phyloP scores from a whole-genome alignment of 2,888 invertebrate genomes.

The Brachyopa scutellaris region DNA sequence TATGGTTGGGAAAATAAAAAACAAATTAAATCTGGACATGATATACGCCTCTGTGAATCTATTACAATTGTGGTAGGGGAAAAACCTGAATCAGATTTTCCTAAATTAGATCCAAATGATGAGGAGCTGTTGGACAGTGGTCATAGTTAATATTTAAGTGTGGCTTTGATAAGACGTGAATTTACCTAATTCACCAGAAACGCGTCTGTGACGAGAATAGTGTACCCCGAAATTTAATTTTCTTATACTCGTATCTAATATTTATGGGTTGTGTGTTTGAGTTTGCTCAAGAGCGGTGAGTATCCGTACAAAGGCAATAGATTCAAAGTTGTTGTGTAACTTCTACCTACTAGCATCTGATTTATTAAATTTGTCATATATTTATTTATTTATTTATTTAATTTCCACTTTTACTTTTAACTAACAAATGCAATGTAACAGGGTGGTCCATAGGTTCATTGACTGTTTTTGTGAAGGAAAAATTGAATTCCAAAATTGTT shows the following conservation, averaged over 20 bases:
- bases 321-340: neutral
- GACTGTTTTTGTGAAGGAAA: no score
- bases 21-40: neutral
- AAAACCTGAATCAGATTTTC: neutral
- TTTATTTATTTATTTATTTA: neutral
- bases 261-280: no score
- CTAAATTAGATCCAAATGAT: conserved; percentile 10
- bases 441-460: no score
- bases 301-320: neutral
- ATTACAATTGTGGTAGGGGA: neutral
- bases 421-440: no score
- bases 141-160: conserved; percentile 23
- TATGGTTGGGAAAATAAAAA: neutral
- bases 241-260: no score
- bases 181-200: neutral
- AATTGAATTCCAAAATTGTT: no score
- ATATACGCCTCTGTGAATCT: neutral
- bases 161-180: conserved; percentile 19
- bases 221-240: no score
- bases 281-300: no score
- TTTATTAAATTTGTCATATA: neutral
- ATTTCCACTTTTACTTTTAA: neutral
- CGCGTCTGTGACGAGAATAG: neutral
- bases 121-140: neutral
- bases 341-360: neutral